These are phyloP conservation scores for Prionace glauca DNA, from an alignment of 2,797 vertebrate genomes.

Conservation along the genomic window DNA sequence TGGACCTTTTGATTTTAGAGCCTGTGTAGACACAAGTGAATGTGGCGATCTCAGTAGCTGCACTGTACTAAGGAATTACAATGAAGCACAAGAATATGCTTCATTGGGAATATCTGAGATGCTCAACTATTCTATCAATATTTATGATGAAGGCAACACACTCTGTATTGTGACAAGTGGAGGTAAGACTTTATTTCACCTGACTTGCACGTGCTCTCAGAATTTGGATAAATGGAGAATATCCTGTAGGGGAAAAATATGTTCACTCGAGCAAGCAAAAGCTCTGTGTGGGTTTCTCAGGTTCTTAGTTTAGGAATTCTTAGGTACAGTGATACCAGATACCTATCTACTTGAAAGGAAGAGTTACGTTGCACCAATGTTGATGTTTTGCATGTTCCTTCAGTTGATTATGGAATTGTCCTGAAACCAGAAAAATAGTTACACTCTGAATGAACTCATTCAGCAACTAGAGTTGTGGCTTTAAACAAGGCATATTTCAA, in stretches of 20 bases:
- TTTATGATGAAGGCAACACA: slow-evolving; percentile 91
- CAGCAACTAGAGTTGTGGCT: background rate
- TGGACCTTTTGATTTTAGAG: slow-evolving; percentile 59
- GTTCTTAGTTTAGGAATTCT: background rate
- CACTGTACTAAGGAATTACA: slow-evolving; percentile 78
- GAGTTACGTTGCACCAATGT: background rate
- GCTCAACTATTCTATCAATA: slow-evolving; percentile 93
- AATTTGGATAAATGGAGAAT: background rate
- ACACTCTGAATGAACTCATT: background rate
- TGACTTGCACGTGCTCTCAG: background rate
- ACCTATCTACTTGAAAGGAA: no score
- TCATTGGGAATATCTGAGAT: slow-evolving; percentile 90
- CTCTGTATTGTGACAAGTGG: slow-evolving; percentile 95
- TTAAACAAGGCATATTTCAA: background rate
- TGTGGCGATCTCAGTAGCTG: slow-evolving; percentile 74
- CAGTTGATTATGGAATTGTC: background rate
- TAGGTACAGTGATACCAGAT: background rate
- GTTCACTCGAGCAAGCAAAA: background rate
- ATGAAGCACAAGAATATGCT: slow-evolving; percentile 81
- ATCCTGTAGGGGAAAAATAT: background rate
- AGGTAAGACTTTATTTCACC: slow-evolving; percentile 60
- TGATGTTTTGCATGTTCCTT: background rate
- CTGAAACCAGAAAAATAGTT: background rate
- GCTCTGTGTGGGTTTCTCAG: background rate
- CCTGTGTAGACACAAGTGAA: slow-evolving; percentile 86